These are phyloP conservation scores for Falco novaeseelandiae DNA, from an alignment of 2,797 vertebrate genomes.

Conservation along the genomic window DNA sequence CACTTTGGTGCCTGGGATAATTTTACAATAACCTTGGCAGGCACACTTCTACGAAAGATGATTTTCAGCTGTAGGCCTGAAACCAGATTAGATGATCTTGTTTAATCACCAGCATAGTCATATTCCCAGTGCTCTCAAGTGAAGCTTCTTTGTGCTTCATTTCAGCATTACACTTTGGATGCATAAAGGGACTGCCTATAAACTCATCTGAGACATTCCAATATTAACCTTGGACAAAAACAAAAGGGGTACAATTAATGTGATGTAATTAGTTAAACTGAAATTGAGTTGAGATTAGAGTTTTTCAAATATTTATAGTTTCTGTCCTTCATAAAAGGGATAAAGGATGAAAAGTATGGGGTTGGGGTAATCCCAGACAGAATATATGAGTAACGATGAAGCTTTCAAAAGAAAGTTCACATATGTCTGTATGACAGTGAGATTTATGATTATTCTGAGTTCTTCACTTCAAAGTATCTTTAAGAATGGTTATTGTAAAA, in stretches of 20 bases:
- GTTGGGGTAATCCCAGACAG: background rate
- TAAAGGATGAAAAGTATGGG: background rate
- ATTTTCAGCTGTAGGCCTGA: conserved; percentile 41
- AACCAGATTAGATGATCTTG: conserved; percentile 49
- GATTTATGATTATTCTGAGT: conserved; percentile 58
- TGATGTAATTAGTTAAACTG: conserved; percentile 4
- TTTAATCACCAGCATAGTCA: conserved; percentile 57
- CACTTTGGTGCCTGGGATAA: conserved; percentile 51
- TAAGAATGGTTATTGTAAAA: conserved; percentile 37
- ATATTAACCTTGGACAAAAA: background rate
- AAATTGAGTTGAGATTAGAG: background rate
- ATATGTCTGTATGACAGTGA: conserved; percentile 41
- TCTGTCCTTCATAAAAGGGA: background rate
- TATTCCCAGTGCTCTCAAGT: background rate
- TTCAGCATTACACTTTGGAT: background rate
- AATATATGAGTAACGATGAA: conserved; percentile 13
- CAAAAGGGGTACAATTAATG: background rate
- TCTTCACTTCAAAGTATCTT: conserved; percentile 62
- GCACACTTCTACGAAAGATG: conserved; percentile 51
- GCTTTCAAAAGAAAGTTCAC: conserved; percentile 47
- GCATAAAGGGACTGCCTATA: background rate
- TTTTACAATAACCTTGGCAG: conserved; percentile 58
- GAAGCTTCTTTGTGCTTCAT: background rate
- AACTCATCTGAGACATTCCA: background rate
- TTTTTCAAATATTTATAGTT: conserved; percentile 4